Percentiles rank a stretch among this genome's conserved stretches.
These are phyloP conservation scores for Gyrodactylus bullatarudis DNA, from an alignment of 1,140 invertebrate species.

Conservation along the genomic window DNA sequence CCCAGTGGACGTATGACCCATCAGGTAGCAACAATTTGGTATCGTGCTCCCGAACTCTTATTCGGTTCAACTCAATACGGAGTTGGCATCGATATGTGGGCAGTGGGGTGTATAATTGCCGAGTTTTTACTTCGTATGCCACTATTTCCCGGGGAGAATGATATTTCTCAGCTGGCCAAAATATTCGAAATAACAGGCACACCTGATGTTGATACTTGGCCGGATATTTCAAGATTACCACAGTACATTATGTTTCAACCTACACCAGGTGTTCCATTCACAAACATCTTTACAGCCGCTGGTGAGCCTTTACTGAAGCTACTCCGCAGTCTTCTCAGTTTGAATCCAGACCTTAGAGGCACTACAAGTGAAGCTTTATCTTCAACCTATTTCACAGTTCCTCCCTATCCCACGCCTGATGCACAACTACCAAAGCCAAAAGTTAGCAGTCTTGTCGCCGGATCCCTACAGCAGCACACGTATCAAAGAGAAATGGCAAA, in stretches of 20 bases:
- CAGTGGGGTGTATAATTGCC: constrained; percentile 77
- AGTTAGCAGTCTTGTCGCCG: not conserved
- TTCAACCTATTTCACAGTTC: not conserved
- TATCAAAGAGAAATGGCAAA: not conserved
- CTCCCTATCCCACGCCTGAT: not conserved
- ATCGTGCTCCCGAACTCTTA: constrained; percentile 55
- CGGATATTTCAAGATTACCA: constrained; percentile 6
- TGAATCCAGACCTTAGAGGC: not conserved
- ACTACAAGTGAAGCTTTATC: not conserved
- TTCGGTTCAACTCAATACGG: constrained; percentile 77
- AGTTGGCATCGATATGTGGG: constrained; percentile 90
- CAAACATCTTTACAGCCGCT: not conserved
- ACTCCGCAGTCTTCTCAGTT: not conserved
- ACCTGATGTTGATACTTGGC: constrained; percentile 59
- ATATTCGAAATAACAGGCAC: constrained; percentile 72
- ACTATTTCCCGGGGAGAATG: constrained; percentile 72
- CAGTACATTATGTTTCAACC: not conserved
- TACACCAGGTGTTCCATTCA: not conserved
- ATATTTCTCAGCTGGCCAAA: constrained; percentile 66
- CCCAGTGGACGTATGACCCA: constrained; percentile 80
- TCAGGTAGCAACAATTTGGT: constrained; percentile 58
- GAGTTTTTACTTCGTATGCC: constrained; percentile 36
- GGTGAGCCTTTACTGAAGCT: not conserved
- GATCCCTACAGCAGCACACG: not conserved
- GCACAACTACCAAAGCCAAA: not conserved